Conservation (phyloP, 1,140 invertebrate species). For the honey bee (Apis mellifera) region Amel_HAv3.1 CM009932.2:13654001-13654500, state of each 20-base stretch:
- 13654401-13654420: constrained; percentile 47
- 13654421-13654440: constrained; percentile 53
- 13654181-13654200: no score
- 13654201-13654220: no score
- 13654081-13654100: constrained; percentile 58
- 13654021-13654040: constrained; percentile 63
- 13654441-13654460: constrained; percentile 42
- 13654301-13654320: no score
- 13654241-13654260: not conserved
- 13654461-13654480: constrained; percentile 44
- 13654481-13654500: constrained; percentile 26
- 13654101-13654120: constrained; percentile 50
- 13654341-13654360: constrained; percentile 42
- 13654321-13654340: constrained; percentile 16
- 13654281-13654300: not conserved
- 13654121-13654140: not conserved
- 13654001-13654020: constrained; percentile 59
- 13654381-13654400: constrained; percentile 33
- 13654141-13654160: constrained; percentile 4
- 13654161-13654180: not conserved
- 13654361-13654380: constrained; percentile 49
- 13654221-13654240: not conserved
- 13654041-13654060: constrained; percentile 59
- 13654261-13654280: not conserved
- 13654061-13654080: constrained; percentile 30